These are phyloP conservation scores for Tenthredo distinguenda DNA, from an alignment of 2,888 invertebrate species.

Conservation along the genomic window DNA sequence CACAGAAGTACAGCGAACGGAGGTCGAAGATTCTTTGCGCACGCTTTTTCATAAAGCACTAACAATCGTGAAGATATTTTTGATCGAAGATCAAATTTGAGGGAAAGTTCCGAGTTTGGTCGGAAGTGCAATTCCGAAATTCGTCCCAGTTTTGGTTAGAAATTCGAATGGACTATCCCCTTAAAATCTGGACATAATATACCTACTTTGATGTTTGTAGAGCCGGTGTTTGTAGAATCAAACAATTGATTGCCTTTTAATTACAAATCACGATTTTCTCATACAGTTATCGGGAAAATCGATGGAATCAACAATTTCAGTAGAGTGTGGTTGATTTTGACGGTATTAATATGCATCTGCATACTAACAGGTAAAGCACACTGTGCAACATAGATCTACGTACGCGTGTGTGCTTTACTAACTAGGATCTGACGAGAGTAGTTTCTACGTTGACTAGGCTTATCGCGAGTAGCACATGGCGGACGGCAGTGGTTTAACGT, in stretches of 20 bases:
- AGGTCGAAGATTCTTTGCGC: background rate
- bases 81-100: background rate
- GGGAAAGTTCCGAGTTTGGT: background rate
- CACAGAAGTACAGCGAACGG: background rate
- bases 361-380: conserved; percentile 29
- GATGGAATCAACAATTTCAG: background rate
- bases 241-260: conserved; percentile 17
- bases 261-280: conserved; percentile 13
- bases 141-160: background rate
- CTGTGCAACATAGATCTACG: background rate
- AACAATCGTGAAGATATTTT: background rate
- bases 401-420: conserved; percentile 25
- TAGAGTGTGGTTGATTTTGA: conserved; percentile 7
- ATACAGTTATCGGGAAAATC: background rate
- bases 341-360: conserved; percentile 29
- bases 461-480: conserved; percentile 46
- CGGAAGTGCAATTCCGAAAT: background rate
- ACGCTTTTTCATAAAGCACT: background rate
- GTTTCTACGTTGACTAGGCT: conserved; percentile 38
- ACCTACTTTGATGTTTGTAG: background rate
- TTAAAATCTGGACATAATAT: background rate
- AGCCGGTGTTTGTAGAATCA: background rate
- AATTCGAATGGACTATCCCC: background rate
- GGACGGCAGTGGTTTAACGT: conserved; percentile 39
- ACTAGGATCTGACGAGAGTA: conserved; percentile 32